phyloP scores from a whole-genome alignment of 2,888 invertebrate genomes.

The Phyllotreta striolata region DNA sequence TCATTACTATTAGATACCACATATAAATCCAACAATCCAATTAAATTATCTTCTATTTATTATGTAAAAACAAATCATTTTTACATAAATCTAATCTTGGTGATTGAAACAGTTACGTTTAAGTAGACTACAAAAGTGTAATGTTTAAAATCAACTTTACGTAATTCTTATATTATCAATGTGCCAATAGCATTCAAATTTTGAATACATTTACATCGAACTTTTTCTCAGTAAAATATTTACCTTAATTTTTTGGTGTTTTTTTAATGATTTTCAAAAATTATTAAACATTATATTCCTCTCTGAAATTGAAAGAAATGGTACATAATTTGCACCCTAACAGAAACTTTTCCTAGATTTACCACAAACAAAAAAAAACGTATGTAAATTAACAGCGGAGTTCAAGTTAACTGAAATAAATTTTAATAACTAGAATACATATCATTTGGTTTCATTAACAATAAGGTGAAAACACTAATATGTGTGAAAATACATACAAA shows the following conservation, averaged over 20 bases:
- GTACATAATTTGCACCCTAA: slow-evolving; percentile 18
- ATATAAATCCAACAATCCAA: neutral
- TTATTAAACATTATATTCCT: slow-evolving; percentile 22
- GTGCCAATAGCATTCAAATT: too few species aligned
- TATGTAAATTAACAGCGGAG: slow-evolving; percentile 22
- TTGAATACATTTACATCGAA: too few species aligned
- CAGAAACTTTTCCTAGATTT: slow-evolving; percentile 28
- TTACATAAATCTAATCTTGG: neutral
- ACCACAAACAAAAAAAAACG: slow-evolving; percentile 16
- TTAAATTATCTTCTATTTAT: neutral
- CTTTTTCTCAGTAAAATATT: slow-evolving; percentile 21
- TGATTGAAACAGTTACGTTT: neutral
- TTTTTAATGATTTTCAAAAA: slow-evolving; percentile 23
- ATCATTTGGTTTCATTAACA: slow-evolving; percentile 8
- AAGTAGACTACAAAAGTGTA: neutral
- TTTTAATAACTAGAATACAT: slow-evolving; percentile 19
- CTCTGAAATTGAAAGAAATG: slow-evolving; percentile 22
- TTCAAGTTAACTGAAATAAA: slow-evolving; percentile 39
- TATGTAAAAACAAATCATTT: neutral
- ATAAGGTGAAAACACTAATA: neutral
- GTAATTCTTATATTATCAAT: too few species aligned
- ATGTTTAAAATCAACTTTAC: too few species aligned
- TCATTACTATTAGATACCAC: too few species aligned
- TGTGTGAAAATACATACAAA: too few species aligned
- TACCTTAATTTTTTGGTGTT: slow-evolving; percentile 30